Evolutionary conservation across 2,888 invertebrate genomes (phyloP).

Genomic region (Drosophila ustulata): DNA sequence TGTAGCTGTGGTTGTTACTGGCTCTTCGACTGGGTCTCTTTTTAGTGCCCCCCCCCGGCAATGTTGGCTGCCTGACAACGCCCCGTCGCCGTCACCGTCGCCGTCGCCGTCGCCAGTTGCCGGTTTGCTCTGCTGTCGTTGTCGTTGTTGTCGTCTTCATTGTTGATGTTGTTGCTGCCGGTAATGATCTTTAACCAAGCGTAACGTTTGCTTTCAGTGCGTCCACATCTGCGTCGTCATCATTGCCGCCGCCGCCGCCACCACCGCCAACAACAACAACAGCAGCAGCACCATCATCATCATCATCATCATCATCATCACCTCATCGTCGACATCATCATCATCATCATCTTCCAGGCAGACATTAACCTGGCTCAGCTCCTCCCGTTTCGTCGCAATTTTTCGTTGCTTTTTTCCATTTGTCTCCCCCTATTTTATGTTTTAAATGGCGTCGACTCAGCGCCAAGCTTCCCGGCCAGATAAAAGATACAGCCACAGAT

Average conservation of each 20-base stretch:
- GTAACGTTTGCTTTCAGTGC: conserved; percentile 82
- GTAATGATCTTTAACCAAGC: conserved; percentile 82
- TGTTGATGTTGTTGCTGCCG: conserved; percentile 69
- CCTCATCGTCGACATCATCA: not conserved
- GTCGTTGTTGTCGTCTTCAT: conserved; percentile 25
- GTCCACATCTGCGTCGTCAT: conserved; percentile 81
- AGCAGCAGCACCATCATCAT: conserved; percentile 7
- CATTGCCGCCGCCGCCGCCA: conserved; percentile 53
- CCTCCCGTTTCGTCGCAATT: conserved; percentile 31
- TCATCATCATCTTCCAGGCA: conserved; percentile 41
- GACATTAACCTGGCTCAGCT: conserved; percentile 52
- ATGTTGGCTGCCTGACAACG: conserved; percentile 40
- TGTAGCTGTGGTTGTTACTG: conserved; percentile 36
- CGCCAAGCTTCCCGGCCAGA: conserved; percentile 49
- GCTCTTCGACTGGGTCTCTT: conserved; percentile 33
- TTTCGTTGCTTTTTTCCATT: conserved; percentile 12
- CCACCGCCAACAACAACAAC: conserved; percentile 17
- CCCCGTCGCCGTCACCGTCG: conserved; percentile 41
- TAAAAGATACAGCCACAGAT: conserved; percentile 20
- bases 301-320: conserved; percentile 5
- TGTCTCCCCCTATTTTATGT: conserved; percentile 9
- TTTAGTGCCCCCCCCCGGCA: conserved; percentile 60
- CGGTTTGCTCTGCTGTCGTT: conserved; percentile 21
- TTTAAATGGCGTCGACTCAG: conserved; percentile 43
- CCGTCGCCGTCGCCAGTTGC: conserved; percentile 28